Conservation (phyloP, 2,888 invertebrate genomes). For the Endomychus coccineus region DNA sequence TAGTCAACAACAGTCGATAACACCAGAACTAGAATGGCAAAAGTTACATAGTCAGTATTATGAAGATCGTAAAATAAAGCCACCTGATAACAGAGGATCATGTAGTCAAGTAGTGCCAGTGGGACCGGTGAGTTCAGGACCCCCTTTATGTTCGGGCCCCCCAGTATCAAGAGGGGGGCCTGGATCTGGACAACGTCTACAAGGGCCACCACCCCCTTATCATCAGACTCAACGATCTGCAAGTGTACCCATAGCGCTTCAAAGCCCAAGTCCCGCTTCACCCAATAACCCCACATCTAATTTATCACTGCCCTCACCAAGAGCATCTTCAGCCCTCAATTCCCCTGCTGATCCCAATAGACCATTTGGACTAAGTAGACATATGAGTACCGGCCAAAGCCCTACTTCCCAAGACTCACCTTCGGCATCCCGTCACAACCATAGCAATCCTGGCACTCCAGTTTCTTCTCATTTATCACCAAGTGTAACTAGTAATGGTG, state of each 20-base stretch:
- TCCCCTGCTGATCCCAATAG: slow-evolving; percentile 60
- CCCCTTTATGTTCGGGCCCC: slow-evolving; percentile 21
- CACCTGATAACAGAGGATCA: slow-evolving; percentile 25
- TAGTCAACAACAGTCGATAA: slow-evolving; percentile 33
- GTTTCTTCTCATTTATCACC: slow-evolving; percentile 57
- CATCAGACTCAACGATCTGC: slow-evolving; percentile 67
- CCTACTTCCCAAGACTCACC: slow-evolving; percentile 58
- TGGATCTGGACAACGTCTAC: slow-evolving; percentile 46
- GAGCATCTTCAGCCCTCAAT: slow-evolving; percentile 60
- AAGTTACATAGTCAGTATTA: slow-evolving; percentile 83
- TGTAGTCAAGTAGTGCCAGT: slow-evolving; percentile 31
- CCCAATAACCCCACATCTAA: slow-evolving; percentile 65
- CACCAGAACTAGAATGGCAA: slow-evolving; percentile 81
- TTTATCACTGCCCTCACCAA: slow-evolving; percentile 65
- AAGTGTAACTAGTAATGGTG: slow-evolving; percentile 44
- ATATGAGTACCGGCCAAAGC: slow-evolving; percentile 53
- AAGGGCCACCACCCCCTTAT: slow-evolving; percentile 73
- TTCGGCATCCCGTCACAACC: slow-evolving; percentile 46
- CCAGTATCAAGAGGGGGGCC: slow-evolving; percentile 33
- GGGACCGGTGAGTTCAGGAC: slow-evolving; percentile 27
- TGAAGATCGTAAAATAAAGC: slow-evolving; percentile 56
- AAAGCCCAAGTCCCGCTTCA: slow-evolving; percentile 66
- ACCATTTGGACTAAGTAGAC: slow-evolving; percentile 46
- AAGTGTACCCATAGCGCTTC: slow-evolving; percentile 65
- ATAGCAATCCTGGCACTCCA: slow-evolving; percentile 67